phyloP scores from a whole-genome alignment of 2,797 vertebrate genomes.

The Argentina silus region DNA sequence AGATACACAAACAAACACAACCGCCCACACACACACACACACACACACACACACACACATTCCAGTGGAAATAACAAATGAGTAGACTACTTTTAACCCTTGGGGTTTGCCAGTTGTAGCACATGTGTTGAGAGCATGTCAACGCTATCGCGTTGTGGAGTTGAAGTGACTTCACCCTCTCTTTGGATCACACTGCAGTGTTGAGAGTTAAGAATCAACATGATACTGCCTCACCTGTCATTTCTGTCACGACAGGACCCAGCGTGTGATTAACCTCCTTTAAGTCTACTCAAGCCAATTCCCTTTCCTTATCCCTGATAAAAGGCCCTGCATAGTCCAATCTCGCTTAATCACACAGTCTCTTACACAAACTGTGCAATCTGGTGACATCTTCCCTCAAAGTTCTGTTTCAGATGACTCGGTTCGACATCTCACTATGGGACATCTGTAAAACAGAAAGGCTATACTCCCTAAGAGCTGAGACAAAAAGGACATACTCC shows the following conservation, averaged over 20 bases:
- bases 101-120: neutral
- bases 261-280: slow-evolving; percentile 2
- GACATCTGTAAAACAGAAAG: no score
- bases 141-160: neutral
- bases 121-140: slow-evolving; percentile 7
- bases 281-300: neutral
- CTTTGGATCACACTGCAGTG: neutral
- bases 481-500: no score
- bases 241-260: slow-evolving; percentile 4
- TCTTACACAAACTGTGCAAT: no score
- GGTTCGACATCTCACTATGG: no score
- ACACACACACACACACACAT: neutral
- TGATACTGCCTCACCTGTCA: neutral
- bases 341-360: no score
- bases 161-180: neutral
- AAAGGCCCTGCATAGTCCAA: no score
- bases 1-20: no score
- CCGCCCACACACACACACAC: neutral
- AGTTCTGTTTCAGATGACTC: no score
- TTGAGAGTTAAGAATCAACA: neutral
- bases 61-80: neutral
- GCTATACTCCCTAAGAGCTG: no score
- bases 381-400: no score
- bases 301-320: no score
- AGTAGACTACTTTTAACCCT: neutral